Evolutionary conservation across 2,888 invertebrate genomes (phyloP).

Genomic region (Hypolimnas misippus): DNA sequence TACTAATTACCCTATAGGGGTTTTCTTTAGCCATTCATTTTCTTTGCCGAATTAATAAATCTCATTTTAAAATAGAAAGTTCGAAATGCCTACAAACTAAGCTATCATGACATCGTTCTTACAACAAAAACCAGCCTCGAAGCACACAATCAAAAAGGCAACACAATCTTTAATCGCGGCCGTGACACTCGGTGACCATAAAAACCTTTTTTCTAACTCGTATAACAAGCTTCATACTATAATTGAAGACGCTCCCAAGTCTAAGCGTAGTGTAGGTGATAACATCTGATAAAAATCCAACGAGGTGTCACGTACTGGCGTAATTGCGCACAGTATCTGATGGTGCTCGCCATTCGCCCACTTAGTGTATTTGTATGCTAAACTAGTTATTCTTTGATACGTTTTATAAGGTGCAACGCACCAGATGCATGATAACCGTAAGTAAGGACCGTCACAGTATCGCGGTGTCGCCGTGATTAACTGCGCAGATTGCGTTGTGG

Average conservation of each 20-base stretch:
- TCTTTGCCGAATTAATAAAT: too few species aligned
- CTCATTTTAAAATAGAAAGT: too few species aligned
- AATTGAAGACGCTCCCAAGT: slow-evolving; percentile 72
- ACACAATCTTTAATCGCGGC: slow-evolving; percentile 34
- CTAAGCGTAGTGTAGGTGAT: slow-evolving; percentile 52
- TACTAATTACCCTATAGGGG: too few species aligned
- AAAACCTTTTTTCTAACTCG: slow-evolving; percentile 45
- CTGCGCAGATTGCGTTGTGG: slow-evolving; percentile 55
- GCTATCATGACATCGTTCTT: background rate
- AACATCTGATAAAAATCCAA: slow-evolving; percentile 50
- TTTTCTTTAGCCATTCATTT: too few species aligned
- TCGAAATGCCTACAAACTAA: too few species aligned
- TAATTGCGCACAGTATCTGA: slow-evolving; percentile 74
- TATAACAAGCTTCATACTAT: slow-evolving; percentile 53
- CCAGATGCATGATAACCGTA: slow-evolving; percentile 62
- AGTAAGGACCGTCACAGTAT: slow-evolving; percentile 55
- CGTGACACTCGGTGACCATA: slow-evolving; percentile 45
- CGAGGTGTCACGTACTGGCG: slow-evolving; percentile 81
- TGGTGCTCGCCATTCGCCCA: slow-evolving; percentile 65
- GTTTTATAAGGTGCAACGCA: slow-evolving; percentile 57
- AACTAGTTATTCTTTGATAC: slow-evolving; percentile 63
- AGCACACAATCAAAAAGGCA: slow-evolving; percentile 11
- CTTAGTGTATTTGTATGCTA: slow-evolving; percentile 71
- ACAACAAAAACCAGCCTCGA: slow-evolving; percentile 10
- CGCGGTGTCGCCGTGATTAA: slow-evolving; percentile 66